phyloP scores from a whole-genome alignment of 92 coral and sea anemone species.

The Palythoa heliodiscus region DNA sequence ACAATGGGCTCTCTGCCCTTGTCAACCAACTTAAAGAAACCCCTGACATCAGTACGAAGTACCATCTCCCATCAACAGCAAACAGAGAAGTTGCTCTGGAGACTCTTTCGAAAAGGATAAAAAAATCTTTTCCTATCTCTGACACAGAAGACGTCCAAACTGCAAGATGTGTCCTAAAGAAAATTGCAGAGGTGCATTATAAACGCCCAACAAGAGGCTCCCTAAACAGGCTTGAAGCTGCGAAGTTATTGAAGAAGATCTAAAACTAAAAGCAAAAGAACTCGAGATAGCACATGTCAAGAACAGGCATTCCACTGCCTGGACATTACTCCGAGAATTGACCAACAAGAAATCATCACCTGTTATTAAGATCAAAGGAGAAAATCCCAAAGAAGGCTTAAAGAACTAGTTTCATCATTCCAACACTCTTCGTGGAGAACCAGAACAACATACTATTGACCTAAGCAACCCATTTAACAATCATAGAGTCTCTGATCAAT shows the following conservation, averaged over 20 bases:
- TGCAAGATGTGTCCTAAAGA: not conserved
- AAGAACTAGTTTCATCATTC: not conserved
- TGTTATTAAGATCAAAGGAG: constrained; percentile 1
- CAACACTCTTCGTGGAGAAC: constrained; percentile 2
- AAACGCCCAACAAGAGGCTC: constrained; percentile 1
- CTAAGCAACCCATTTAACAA: constrained; percentile 10
- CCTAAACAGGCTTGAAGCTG: not conserved
- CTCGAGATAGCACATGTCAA: not conserved
- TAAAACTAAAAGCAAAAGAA: not conserved
- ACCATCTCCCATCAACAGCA: constrained; percentile 22
- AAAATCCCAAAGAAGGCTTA: constrained; percentile 1
- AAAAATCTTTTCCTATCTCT: constrained; percentile 9
- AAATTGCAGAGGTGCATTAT: not conserved
- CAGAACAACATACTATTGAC: not conserved
- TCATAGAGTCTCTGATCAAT: constrained; percentile 1
- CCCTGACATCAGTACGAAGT: constrained; percentile 26
- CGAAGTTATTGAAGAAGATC: not conserved
- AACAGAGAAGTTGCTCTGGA: constrained; percentile 40
- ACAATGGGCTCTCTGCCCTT: constrained; percentile 32
- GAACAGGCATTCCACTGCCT: constrained; percentile 1
- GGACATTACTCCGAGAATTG: not conserved
- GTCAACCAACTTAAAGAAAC: constrained; percentile 28
- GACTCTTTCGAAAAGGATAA: constrained; percentile 23
- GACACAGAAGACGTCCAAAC: not conserved
- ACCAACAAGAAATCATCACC: constrained; percentile 17